Evolutionary conservation across 2,113 vertebrate genomes (phyloP), one percentile per base, ranked within the genome.

Genomic region (Poecile atricapillus): DNA sequence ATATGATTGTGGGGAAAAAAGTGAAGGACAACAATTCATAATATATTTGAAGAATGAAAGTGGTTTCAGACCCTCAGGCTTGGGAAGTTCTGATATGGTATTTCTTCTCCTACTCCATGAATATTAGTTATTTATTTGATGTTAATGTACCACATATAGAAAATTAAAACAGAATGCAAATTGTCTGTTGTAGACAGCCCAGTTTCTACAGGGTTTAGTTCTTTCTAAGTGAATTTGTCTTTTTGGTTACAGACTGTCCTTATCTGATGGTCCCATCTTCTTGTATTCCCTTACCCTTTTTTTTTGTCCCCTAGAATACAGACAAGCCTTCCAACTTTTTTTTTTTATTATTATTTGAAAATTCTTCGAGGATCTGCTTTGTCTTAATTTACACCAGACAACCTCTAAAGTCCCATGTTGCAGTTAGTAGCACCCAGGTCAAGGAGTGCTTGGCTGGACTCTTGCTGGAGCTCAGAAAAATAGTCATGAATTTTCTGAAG

Each of bases 391-490:
- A 33, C 46, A 58, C 20, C 21, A 78, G 56, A 82, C 10, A 64
- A 46, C 19, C 17, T 83, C 20, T 67, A 12, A 41, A 71, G 52
- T 91, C 52, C 18, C 35, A 17, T 44, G 31, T 16, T 84, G 37
- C 55, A 90, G 11, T 47, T 69, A 63, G 31, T 37, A 58, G 43
- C 31, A 79, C 30, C n/a, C n/a, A 59, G 71, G 33, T 90, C 68
- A 94, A 92, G 50, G 15, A 90, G 21, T 46, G 53, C n/a, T 90
- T 76, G 43, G 55, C 71, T 83, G 50, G 59, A 81, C 46, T 73
- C 8, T 74, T 67, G 25, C 43, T 83, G 68, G 15, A 93, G 30
- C 50, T 90, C 35, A 81, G 55, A 83, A 94, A 95, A 83, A 69
- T 28, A 59, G 27, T 44, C 25, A 63, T 43, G 12, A n/a, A 74